Evolutionary conservation across 2,113 vertebrate genomes (phyloP).

Genomic region (Emberiza fucata): DNA sequence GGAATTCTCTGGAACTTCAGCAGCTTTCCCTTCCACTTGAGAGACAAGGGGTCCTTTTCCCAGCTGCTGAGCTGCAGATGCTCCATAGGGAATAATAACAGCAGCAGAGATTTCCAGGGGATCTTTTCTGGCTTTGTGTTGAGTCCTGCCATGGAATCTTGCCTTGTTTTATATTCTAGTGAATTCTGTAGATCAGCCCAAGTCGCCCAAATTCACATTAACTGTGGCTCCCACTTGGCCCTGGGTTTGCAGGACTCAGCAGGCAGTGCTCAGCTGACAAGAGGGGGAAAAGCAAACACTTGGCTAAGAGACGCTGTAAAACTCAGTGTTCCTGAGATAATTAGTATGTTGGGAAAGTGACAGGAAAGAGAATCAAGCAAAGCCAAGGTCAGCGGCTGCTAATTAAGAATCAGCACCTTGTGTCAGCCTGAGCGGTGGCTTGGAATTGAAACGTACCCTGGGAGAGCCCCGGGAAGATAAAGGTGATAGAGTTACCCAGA

Average conservation of each 20-base stretch:
- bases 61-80: not conserved
- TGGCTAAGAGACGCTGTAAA: not conserved
- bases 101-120: not conserved
- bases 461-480: constrained; percentile 36
- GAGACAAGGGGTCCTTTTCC: not conserved
- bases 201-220: not conserved
- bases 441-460: constrained; percentile 49
- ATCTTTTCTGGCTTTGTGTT: not conserved
- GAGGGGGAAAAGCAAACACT: not conserved
- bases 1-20: not conserved
- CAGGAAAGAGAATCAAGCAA: constrained; percentile 52
- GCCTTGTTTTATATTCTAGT: not conserved
- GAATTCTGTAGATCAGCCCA: not conserved
- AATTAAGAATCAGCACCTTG: constrained; percentile 69
- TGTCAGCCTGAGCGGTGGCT: constrained; percentile 47
- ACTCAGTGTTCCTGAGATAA: constrained; percentile 47
- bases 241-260: not conserved
- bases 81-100: rapidly evolving
- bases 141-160: not conserved
- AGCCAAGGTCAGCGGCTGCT: constrained; percentile 62
- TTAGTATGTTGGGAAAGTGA: constrained; percentile 66
- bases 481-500: constrained; percentile 54
- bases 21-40: not conserved
- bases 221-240: not conserved
- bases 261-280: not conserved